Evolutionary conservation across 2,888 invertebrate genomes (phyloP), one percentile per base, ranked within the genome.

Genomic region (Clostera curtula): DNA sequence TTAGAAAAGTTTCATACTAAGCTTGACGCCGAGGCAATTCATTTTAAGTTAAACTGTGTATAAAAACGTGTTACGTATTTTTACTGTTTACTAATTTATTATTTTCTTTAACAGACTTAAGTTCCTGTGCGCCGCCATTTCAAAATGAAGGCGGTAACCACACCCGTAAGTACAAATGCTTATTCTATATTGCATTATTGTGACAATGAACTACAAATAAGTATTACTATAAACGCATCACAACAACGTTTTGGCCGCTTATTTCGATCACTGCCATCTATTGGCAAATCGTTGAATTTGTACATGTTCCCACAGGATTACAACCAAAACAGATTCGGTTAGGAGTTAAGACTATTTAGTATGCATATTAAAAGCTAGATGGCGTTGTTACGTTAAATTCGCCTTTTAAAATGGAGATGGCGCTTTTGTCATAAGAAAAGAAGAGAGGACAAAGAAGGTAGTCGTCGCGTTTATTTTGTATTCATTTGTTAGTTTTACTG

Each of bases 161-260:
- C 71, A 77, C 69, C 74, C 74, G 80, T 82, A 52, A 80, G 80
- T 82, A 70, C 13, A n/a, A n/a, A n/a, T n/a, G n/a, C 9, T 19
- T 24, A 17, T 8, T 13, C 24, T 5, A 23, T 20, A 11, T 10
- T 25, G 11, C 20, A 19, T n/a, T n/a, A n/a, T n/a, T n/a, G n/a
- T n/a, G n/a, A n/a, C n/a, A n/a, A n/a, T n/a, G n/a, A n/a, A n/a
- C n/a, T n/a, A n/a, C n/a, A n/a, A n/a, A n/a, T n/a, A n/a, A n/a
- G n/a, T n/a, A n/a, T n/a, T n/a, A n/a, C n/a, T n/a, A n/a, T n/a
- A n/a, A n/a, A 43, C 54, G 56, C 56, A 62, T 72, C 65, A 67
- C 63, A 70, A 62, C 58, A 28, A 26, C 39, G 47, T 56, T 56
- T 53, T 43, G 12, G 40, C 33, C 33, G 27, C 25, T 27, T 23